Conservation (phyloP, 2,797 vertebrate species). For the Phoeniculus purpureus region DNA sequence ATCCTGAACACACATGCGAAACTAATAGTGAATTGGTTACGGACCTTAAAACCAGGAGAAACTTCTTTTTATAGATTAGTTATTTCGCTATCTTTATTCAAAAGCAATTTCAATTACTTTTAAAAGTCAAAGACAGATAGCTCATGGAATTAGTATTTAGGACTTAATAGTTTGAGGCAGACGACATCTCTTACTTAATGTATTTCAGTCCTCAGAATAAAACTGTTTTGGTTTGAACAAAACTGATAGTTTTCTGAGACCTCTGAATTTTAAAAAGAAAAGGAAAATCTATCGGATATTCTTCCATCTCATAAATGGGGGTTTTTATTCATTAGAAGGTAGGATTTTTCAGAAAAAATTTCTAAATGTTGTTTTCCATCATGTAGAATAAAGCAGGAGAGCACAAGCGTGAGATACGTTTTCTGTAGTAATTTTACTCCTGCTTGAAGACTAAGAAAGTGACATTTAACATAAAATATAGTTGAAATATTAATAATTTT, state of each 20-base stretch:
- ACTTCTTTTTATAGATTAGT: neutral
- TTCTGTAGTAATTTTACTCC: neutral
- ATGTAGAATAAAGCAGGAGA: neutral
- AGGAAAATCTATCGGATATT: neutral
- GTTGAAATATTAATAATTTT: neutral
- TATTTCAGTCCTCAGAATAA: neutral
- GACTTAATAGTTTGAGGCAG: neutral
- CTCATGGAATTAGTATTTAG: neutral
- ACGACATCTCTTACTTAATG: neutral
- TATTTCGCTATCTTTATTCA: neutral
- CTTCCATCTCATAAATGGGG: neutral
- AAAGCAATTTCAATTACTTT: neutral
- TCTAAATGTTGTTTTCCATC: neutral
- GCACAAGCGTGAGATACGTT: neutral
- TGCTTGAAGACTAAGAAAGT: neutral
- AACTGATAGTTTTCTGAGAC: neutral
- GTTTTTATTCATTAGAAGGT: neutral
- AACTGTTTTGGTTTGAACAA: neutral
- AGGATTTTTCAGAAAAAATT: neutral
- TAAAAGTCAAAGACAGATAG: neutral
- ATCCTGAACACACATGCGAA: neutral
- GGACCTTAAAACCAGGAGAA: neutral
- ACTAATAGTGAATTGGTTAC: neutral
- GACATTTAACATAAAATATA: neutral
- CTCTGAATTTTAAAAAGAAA: neutral